Base-by-base conservation (phyloP, 1,140 invertebrate genomes). In the Macrostomum lignano region DNA sequence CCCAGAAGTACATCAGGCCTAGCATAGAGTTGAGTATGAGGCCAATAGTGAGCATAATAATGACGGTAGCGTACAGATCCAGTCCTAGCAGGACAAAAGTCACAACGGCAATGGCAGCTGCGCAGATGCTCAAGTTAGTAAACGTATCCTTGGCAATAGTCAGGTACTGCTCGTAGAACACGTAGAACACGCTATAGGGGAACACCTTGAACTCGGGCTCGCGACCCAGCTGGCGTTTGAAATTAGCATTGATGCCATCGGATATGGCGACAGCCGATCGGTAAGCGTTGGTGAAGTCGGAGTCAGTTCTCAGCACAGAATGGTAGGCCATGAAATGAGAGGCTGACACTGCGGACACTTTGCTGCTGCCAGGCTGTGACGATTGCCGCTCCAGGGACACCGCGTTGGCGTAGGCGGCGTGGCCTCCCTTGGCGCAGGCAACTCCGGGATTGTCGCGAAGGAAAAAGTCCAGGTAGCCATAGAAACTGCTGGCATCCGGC, bases 121-220 rank as follows among this genome's bases (percentile, higher is more conserved):
- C 44, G 20, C 77, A 78, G 31, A 71, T 64, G 1, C 59, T 60
- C n/a, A 91, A 47, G 30, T 74, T 74, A n/a, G 52, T 46, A n/a
- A 74, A 40, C 0, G 73, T 66, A 44, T 82, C 74, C 2, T 48
- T 31, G 67, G 76, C 77, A 38, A 86, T 77, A 1, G 68, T 74
- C 26, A 84, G 55, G 52, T 91, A 93, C 53, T 91, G 82, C 46
- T 91, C 81, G 42, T 78, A 93, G 49, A 66, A 93, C 0, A 88
- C 75, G 47, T 86, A 88, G 52, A 81, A 82, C 0, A 82, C 57
- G 46, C 76, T 86, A 61, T 84, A 86, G 3, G 78, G 73, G 51
- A 81, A 82, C 0, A 86, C 69, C 62, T 3, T 9, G 17, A 14
- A 24, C 19, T 31, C 7, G 23, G 25, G 9, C 17, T n/a, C n/a